Base-by-base conservation (phyloP, 2,113 vertebrate genomes). In the Callaeas wilsoni region DNA sequence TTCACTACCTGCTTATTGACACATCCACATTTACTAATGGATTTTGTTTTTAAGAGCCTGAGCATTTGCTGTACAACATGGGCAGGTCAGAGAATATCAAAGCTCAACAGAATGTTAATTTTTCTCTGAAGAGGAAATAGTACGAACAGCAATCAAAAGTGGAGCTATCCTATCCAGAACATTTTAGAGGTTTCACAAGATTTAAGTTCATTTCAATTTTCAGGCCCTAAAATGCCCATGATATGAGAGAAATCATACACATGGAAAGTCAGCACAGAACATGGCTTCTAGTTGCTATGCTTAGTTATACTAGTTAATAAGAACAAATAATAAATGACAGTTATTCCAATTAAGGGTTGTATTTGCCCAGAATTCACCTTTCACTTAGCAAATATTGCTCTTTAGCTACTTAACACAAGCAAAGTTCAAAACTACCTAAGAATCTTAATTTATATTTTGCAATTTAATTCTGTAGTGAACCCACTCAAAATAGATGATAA, bases 381-480 rank as follows among this genome's bases (percentile, higher is more conserved):
- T 50, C 82, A 81, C 52, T 94, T 80, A 64, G 92, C 82, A 94
- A 94, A 92, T 65, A 91, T 27, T 14, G 3, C 75, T 83, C 67
- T 94, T 89, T 33, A 73, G 46, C 50, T 71, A 73, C 75, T 91
- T 90, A 95, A 91, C 95, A 84, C 53, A 87, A 32, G 63, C 9
- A 37, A 50, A 96, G 79, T 57, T 55, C 80, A 79, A 87, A 92
- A 76, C 30, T 56, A 77, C 29, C 32, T 49, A 74, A 55, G 71
- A 79, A 96, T 49, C 39, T 84, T 91, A 91, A 88, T 95, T 97
- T 96, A 46, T 64, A 82, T 87, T 96, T 93, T 95, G 76, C 52
- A 86, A 94, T 94, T 96, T 94, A 96, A 94, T 88, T 89, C 93
- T 95, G 87, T 59, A 94, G 59, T 86, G 93, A 96, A 93, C 56